These are phyloP conservation scores for Drosophila nikananu DNA, from an alignment of 1,140 invertebrate genomes.

Conservation along the genomic window DNA sequence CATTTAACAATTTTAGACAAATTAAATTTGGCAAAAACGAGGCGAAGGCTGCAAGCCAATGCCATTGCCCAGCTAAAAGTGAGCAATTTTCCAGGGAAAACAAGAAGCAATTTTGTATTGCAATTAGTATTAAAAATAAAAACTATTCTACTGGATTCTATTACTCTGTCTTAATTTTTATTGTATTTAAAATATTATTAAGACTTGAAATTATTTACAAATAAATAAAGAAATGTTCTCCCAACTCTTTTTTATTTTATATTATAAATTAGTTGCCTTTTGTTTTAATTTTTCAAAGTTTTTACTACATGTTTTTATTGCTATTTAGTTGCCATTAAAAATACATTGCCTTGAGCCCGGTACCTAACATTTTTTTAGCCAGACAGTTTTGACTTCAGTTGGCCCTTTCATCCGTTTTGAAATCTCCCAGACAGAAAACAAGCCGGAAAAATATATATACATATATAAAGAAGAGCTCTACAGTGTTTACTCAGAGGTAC, in stretches of 20 bases:
- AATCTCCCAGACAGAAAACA: neutral
- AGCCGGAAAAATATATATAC: neutral
- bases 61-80: conserved; percentile 27
- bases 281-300: neutral
- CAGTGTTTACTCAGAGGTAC: neutral
- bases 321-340: conserved; percentile 6
- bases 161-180: too few relatives aligned
- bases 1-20: conserved; percentile 65
- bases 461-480: neutral
- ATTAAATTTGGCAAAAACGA: conserved; percentile 55
- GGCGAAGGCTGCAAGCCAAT: conserved; percentile 41
- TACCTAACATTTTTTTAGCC: too few relatives aligned
- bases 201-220: neutral
- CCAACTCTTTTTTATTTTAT: neutral
- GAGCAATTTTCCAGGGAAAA: neutral
- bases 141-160: too few relatives aligned
- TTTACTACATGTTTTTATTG: too few relatives aligned
- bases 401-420: conserved; percentile 6
- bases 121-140: too few relatives aligned
- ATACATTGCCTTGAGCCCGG: neutral
- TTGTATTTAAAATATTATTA: neutral
- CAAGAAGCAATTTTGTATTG: too few relatives aligned
- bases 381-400: neutral
- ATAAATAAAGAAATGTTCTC: neutral
- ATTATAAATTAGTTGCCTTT: neutral